A percentile compares a stretch with the other conserved stretches of the same genome.
These are phyloP conservation scores for Peromyscus maniculatus DNA, from an alignment of 2,113 vertebrate genomes.

Conservation along the genomic window DNA sequence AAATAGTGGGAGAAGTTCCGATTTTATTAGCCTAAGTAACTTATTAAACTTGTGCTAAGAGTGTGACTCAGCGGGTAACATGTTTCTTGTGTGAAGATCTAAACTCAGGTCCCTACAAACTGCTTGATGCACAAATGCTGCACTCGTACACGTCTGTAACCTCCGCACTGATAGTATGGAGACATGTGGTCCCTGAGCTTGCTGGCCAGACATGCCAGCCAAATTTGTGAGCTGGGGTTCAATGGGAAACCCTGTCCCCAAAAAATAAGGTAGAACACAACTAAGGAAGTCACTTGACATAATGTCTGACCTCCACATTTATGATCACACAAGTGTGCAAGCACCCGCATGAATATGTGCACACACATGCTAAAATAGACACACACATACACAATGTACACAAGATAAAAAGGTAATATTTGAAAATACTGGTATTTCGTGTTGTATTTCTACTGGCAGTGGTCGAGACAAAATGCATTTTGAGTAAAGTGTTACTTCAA, in stretches of 20 bases:
- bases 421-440: neutral
- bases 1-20: neutral
- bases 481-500: neutral
- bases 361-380: neutral
- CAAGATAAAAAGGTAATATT: neutral
- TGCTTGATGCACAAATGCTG: neutral
- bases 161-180: too few relatives aligned
- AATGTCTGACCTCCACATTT: neutral
- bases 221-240: neutral
- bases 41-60: neutral
- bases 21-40: neutral
- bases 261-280: neutral
- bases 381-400: neutral
- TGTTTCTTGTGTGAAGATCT: neutral
- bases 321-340: neutral
- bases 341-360: too few relatives aligned
- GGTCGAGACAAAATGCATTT: neutral
- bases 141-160: neutral
- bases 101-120: neutral
- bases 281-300: neutral
- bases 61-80: too few relatives aligned
- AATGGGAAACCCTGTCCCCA: neutral
- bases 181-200: neutral
- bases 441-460: neutral
- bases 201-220: neutral